phyloP scores from a whole-genome alignment of 2,888 invertebrate species.

The Troides helena region DNA sequence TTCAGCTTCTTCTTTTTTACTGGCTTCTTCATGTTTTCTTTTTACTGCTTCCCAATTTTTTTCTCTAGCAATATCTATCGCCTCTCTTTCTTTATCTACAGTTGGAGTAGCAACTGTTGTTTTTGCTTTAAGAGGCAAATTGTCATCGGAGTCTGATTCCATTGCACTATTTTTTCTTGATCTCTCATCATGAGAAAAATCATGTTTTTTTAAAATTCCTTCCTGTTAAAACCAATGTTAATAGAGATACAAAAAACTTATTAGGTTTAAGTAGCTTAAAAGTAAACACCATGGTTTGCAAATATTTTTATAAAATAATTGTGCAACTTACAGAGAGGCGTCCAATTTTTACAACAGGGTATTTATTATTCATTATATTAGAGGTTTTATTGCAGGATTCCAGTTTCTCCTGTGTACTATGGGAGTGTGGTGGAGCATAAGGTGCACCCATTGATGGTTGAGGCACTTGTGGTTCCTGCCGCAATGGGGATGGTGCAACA shows the following conservation, averaged over 20 bases:
- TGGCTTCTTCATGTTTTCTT: constrained; percentile 77
- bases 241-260: not conserved
- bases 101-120: constrained; percentile 51
- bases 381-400: constrained; percentile 54
- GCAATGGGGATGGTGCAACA: constrained; percentile 79
- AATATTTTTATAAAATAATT: not conserved
- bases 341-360: constrained; percentile 74
- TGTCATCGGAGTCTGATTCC: constrained; percentile 76
- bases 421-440: constrained; percentile 52
- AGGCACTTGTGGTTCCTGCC: constrained; percentile 76
- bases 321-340: constrained; percentile 66
- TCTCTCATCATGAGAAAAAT: constrained; percentile 58
- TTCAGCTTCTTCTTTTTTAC: constrained; percentile 72
- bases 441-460: constrained; percentile 74
- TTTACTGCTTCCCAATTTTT: constrained; percentile 79
- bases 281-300: not conserved
- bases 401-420: constrained; percentile 56
- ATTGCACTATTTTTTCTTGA: constrained; percentile 68
- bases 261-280: not conserved
- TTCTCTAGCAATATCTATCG: constrained; percentile 77
- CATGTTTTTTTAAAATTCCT: constrained; percentile 72
- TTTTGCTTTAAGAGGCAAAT: constrained; percentile 69
- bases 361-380: constrained; percentile 58
- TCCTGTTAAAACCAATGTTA: constrained; percentile 49
- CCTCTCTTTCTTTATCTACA: constrained; percentile 75